Base-by-base conservation (phyloP, 2,888 invertebrate species). In the Lasioglossum villosulum region DNA sequence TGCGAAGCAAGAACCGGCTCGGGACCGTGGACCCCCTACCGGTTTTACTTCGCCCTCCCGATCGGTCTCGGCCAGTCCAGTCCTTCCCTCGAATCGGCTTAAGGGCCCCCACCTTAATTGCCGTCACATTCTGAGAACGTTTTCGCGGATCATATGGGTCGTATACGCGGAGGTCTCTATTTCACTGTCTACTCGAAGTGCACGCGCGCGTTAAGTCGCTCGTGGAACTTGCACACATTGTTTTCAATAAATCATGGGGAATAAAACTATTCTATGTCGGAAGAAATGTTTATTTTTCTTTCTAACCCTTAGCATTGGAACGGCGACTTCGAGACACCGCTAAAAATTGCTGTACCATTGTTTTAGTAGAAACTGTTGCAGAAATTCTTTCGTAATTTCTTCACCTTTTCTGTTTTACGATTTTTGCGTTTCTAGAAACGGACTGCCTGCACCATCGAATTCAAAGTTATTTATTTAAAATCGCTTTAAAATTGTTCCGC, bases 1-100 rank as follows among this genome's bases (percentile, higher is more conserved):
- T 87, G 89, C 90, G 89, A 91, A 92, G 90, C 91, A 92, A 93
- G 92, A 93, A 93, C 93, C 93, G 93, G 93, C 92, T 92, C 90
- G 86, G 79, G 83, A 86, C 90, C 91, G 79, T 81, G 90, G 93
- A 93, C 92, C 92, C 93, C 92, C 93, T 93, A 93, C 93, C 93
- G 93, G 93, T 93, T 93, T 91, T 90, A 90, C 90, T 91, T 88
- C 87, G 88, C 87, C 91, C 88, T 88, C 86, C 91, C 78, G 89
- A 89, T 84, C 87, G 72, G 83, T 83, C 71, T 34, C 66, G 81
- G 83, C 73, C 87, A 72, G 76, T 82, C 86, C 79, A 72, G 71
- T 63, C 37, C 90, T 80, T 88, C 72, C 82, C 82, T 86, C 80
- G 83, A 83, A 82, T 80, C 78, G 71, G 75, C 80, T 80, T 71